A percentile compares a stretch with the other conserved stretches of the same genome.
Conservation (phyloP, 2,888 invertebrate genomes). For the Dorcus parallelipipedus region DNA sequence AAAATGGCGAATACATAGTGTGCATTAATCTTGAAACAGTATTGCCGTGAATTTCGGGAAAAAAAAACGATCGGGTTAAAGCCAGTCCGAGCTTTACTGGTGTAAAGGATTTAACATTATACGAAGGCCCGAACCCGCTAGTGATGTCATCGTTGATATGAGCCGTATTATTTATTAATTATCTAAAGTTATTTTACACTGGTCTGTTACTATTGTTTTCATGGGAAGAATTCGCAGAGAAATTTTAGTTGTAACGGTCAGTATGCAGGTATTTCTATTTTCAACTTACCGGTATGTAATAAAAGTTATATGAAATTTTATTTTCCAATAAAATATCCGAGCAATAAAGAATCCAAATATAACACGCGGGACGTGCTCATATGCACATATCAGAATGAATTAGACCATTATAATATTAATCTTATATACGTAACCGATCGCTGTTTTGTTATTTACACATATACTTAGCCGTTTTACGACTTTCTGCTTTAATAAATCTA, state of each 20-base stretch:
- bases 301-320: conserved; percentile 18
- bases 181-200: too few relatives aligned
- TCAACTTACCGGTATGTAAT: conserved; percentile 11
- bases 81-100: conserved; percentile 12
- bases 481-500: conserved; percentile 35
- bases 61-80: conserved; percentile 18
- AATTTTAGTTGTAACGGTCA: conserved; percentile 4
- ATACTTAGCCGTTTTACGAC: conserved; percentile 31
- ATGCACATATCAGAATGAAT: conserved; percentile 37
- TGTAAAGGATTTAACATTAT: too few relatives aligned
- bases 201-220: conserved; percentile 8
- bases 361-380: conserved; percentile 36
- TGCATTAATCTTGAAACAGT: conserved; percentile 18
- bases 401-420: conserved; percentile 40
- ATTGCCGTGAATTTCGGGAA: conserved; percentile 15
- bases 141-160: too few relatives aligned
- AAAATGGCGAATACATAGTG: conserved; percentile 10
- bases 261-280: conserved; percentile 11
- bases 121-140: too few relatives aligned
- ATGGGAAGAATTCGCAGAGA: conserved; percentile 2
- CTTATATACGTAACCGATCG: conserved; percentile 29
- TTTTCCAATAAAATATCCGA: conserved; percentile 33
- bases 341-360: conserved; percentile 35
- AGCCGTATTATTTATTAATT: too few relatives aligned
- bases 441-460: conserved; percentile 35